phyloP scores from a whole-genome alignment of 2,888 invertebrate species.

The Ceriagrion tenellum region DNA sequence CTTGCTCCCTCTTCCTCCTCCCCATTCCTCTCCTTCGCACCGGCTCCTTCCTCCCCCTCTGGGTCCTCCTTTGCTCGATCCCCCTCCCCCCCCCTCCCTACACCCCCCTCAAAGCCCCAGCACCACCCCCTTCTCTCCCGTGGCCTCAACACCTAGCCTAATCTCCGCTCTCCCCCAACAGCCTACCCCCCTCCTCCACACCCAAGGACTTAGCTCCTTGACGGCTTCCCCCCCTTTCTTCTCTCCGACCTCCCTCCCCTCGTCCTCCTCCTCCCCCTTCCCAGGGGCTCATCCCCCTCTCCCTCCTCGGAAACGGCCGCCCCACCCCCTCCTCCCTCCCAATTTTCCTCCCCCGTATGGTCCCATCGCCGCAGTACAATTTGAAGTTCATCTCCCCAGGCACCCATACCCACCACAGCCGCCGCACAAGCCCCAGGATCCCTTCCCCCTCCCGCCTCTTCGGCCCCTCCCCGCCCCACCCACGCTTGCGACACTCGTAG shows the following conservation, averaged over 20 bases:
- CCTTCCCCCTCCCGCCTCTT: not conserved
- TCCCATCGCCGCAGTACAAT: slow-evolving; percentile 73
- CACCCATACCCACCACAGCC: slow-evolving; percentile 71
- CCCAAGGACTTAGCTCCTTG: not conserved
- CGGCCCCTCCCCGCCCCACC: not conserved
- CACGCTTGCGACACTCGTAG: not conserved
- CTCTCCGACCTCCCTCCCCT: not conserved
- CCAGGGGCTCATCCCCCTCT: not conserved
- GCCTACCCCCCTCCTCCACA: not conserved
- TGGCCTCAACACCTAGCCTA: slow-evolving; percentile 47
- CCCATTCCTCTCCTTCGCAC: not conserved
- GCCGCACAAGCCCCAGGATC: not conserved
- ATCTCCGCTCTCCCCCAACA: not conserved
- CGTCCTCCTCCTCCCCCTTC: not conserved
- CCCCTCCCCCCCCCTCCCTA: not conserved
- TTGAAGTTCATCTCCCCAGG: slow-evolving; percentile 72
- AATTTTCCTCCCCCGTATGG: slow-evolving; percentile 56
- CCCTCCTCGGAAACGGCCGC: not conserved
- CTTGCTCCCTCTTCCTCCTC: not conserved
- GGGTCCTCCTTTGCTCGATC: not conserved
- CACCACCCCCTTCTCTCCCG: not conserved
- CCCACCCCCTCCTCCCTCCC: not conserved
- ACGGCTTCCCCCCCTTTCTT: not conserved
- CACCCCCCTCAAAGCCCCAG: too few relatives aligned
- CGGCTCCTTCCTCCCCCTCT: not conserved